Conservation (phyloP, 2,888 invertebrate species). For the Mylabris sibirica region DNA sequence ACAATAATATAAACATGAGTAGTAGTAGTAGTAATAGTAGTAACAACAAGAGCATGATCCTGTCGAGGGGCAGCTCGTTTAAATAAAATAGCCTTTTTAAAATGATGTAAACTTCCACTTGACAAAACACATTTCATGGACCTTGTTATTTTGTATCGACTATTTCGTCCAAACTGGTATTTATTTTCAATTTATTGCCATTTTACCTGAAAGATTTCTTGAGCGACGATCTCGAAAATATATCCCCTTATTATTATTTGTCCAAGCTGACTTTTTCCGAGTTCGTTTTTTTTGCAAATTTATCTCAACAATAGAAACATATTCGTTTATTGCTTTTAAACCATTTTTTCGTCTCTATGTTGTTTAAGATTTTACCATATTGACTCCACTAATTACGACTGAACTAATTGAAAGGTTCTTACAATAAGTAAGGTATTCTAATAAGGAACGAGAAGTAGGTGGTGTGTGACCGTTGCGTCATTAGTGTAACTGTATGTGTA, state of each 20-base stretch:
- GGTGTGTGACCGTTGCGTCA: constrained; percentile 47
- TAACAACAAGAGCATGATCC: constrained; percentile 41
- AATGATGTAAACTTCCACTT: constrained; percentile 59
- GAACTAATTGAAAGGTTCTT: constrained; percentile 40
- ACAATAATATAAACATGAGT: constrained; percentile 44
- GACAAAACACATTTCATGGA: constrained; percentile 55
- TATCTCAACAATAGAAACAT: neutral
- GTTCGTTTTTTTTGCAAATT: neutral
- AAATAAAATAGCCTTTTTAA: constrained; percentile 54
- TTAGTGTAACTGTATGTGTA: constrained; percentile 47
- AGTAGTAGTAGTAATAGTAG: neutral
- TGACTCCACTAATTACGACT: constrained; percentile 35
- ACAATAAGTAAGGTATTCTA: constrained; percentile 45
- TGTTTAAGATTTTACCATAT: constrained; percentile 6
- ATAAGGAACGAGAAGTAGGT: constrained; percentile 43
- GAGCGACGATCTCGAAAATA: constrained; percentile 16
- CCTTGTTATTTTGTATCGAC: constrained; percentile 60
- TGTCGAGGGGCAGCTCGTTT: constrained; percentile 54
- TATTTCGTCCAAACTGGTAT: constrained; percentile 51
- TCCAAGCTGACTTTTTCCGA: neutral
- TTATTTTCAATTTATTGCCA: constrained; percentile 51
- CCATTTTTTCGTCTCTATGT: neutral
- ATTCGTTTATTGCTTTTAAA: neutral
- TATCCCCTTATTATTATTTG: constrained; percentile 4
- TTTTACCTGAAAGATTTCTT: constrained; percentile 32